Evolutionary conservation across 2,113 vertebrate species (phyloP).

Genomic region (Lamprologus callipterus): DNA sequence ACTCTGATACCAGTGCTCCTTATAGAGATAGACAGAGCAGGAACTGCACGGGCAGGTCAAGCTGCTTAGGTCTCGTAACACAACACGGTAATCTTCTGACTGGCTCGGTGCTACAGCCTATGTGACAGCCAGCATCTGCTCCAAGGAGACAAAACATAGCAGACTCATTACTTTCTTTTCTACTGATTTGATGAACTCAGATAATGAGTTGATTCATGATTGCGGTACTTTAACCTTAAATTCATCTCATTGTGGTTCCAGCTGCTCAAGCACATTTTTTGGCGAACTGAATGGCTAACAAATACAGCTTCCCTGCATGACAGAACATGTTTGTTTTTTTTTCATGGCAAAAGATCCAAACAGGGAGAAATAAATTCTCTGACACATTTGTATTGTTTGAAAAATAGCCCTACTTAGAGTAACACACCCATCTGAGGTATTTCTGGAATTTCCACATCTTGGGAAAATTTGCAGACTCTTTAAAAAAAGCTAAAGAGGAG

Average conservation of each 20-base stretch:
- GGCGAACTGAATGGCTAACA: background rate
- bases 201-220: background rate
- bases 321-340: background rate
- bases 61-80: slow-evolving; percentile 27
- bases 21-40: background rate
- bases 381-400: background rate
- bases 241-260: background rate
- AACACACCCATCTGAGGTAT: background rate
- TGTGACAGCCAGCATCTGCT: background rate
- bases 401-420: background rate
- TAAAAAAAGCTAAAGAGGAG: background rate
- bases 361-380: background rate
- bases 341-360: background rate
- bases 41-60: slow-evolving; percentile 7
- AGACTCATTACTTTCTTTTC: background rate
- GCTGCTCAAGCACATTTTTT: background rate
- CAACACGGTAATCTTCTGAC: slow-evolving; percentile 5
- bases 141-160: background rate
- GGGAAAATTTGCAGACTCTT: background rate
- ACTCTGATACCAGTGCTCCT: background rate
- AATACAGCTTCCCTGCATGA: background rate
- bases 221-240: background rate
- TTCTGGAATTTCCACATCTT: background rate
- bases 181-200: background rate
- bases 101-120: background rate